These are phyloP conservation scores for Nerophis ophidion DNA, from an alignment of 2,113 vertebrate species.

Conservation along the genomic window DNA sequence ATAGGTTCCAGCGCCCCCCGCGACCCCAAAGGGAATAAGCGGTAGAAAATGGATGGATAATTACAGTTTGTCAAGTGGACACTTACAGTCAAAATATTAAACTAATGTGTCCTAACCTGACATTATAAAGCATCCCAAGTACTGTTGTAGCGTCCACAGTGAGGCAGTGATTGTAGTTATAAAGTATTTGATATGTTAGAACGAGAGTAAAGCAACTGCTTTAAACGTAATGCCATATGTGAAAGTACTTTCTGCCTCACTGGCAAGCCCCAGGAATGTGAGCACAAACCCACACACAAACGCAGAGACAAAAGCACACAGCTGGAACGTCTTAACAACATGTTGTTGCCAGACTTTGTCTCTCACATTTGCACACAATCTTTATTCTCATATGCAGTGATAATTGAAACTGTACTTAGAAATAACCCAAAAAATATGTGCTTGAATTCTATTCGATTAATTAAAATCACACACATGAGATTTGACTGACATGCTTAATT, in stretches of 20 bases:
- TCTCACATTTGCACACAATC: slow-evolving; percentile 6
- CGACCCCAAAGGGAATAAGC: too few species aligned
- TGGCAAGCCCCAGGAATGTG: slow-evolving; percentile 24
- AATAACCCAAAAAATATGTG: not conserved
- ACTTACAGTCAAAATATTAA: too few species aligned
- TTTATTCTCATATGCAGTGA: not conserved
- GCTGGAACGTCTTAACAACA: slow-evolving; percentile 4
- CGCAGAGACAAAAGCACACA: slow-evolving; percentile 12
- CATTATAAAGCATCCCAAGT: not conserved
- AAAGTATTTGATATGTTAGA: not conserved
- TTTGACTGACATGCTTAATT: too few species aligned
- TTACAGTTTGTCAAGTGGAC: too few species aligned
- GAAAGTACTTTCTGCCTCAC: slow-evolving; percentile 20
- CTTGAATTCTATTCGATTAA: too few species aligned
- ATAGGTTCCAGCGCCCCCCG: too few species aligned
- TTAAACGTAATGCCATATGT: not conserved
- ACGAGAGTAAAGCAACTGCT: not conserved
- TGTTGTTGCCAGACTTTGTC: slow-evolving; percentile 36
- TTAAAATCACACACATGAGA: too few species aligned
- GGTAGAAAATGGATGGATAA: too few species aligned
- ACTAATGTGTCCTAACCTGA: too few species aligned
- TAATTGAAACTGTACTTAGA: not conserved
- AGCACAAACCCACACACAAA: slow-evolving; percentile 17
- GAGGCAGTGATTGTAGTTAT: not conserved
- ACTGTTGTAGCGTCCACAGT: too few species aligned